These are phyloP conservation scores for Marisa cornuarietis DNA, from an alignment of 1,140 invertebrate genomes.

Conservation along the genomic window DNA sequence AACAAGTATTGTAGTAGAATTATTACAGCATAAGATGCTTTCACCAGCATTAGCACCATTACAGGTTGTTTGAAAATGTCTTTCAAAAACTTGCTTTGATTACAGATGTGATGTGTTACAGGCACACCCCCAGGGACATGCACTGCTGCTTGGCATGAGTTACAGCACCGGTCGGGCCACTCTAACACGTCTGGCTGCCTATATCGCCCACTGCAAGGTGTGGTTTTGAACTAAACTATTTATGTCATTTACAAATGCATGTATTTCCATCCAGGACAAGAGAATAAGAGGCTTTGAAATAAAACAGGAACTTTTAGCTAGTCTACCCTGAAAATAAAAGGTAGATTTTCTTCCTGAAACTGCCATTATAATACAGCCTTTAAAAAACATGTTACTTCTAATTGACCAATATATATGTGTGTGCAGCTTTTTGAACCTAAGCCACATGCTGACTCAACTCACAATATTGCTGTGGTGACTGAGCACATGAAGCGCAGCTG, in stretches of 20 bases:
- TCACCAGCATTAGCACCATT: too few relatives aligned
- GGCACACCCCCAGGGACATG: conserved; percentile 61
- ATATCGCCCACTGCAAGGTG: conserved; percentile 62
- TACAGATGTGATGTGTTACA: conserved; percentile 26
- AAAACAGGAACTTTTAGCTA: too few relatives aligned
- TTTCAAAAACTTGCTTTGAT: background rate
- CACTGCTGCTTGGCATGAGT: conserved; percentile 57
- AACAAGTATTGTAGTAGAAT: too few relatives aligned
- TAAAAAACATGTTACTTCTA: too few relatives aligned
- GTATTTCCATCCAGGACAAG: background rate
- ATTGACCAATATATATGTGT: background rate
- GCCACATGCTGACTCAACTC: conserved; percentile 41
- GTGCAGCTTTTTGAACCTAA: conserved; percentile 61
- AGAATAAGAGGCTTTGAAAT: background rate
- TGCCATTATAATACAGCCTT: too few relatives aligned
- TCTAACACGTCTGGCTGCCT: conserved; percentile 57
- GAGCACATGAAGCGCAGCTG: conserved; percentile 59
- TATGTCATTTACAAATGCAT: background rate
- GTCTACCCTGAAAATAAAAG: too few relatives aligned
- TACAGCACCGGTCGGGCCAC: conserved; percentile 61
- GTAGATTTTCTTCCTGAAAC: too few relatives aligned
- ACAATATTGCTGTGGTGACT: conserved; percentile 47
- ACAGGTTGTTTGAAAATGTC: background rate
- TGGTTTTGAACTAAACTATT: background rate
- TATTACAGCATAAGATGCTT: too few relatives aligned